Conservation (phyloP, 1,140 invertebrate genomes). For the Octopus bimaculoides region DNA sequence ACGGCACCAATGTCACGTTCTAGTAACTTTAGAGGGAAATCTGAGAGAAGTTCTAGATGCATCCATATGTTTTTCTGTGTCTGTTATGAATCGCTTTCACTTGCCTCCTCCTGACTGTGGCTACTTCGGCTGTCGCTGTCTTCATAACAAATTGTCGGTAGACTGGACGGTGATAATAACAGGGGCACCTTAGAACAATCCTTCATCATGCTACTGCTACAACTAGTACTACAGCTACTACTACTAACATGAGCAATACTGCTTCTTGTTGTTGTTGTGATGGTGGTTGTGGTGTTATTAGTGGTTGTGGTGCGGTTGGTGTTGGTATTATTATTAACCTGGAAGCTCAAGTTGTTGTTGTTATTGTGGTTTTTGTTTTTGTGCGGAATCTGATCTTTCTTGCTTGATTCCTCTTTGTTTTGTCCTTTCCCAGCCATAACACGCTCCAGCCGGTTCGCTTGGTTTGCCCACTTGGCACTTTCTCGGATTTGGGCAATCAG, state of each 20-base stretch:
- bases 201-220: not conserved
- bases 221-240: not conserved
- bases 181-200: too few relatives aligned
- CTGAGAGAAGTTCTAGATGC: too few relatives aligned
- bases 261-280: not conserved
- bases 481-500: conserved; percentile 52
- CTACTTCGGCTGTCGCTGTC: too few relatives aligned
- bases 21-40: too few relatives aligned
- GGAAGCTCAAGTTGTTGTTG: conserved; percentile 14
- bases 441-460: conserved; percentile 51
- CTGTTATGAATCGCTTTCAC: too few relatives aligned
- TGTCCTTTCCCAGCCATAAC: conserved; percentile 30
- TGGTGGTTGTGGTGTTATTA: not conserved
- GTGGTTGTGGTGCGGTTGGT: not conserved
- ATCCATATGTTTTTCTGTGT: too few relatives aligned
- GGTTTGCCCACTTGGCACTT: conserved; percentile 47
- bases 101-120: too few relatives aligned
- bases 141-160: too few relatives aligned
- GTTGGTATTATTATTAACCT: conserved; percentile 16
- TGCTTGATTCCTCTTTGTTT: conserved; percentile 12
- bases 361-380: conserved; percentile 13
- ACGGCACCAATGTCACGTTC: too few relatives aligned
- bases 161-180: too few relatives aligned
- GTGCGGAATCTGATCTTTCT: not conserved
- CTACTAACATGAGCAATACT: not conserved